Conservation (phyloP, 2,888 invertebrate species). For the Pseudeuparius sepicola region DNA sequence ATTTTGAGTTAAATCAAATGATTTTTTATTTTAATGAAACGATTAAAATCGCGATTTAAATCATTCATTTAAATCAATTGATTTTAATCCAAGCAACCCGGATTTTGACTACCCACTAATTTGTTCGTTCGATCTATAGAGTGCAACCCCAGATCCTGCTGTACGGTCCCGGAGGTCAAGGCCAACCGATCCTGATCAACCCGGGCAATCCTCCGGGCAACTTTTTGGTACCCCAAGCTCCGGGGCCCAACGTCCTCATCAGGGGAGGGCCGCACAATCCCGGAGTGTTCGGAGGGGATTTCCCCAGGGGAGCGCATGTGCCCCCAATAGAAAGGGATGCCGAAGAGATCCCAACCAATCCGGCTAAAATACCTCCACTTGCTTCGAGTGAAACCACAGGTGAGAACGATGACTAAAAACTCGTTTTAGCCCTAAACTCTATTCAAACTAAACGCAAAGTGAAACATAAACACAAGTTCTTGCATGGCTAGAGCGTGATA, state of each 20-base stretch:
- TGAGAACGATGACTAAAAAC: no score
- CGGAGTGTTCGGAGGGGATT: slow-evolving; percentile 30
- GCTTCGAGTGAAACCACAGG: no score
- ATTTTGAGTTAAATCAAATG: no score
- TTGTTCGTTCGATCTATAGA: slow-evolving; percentile 20
- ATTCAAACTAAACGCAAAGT: no score
- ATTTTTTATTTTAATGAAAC: no score
- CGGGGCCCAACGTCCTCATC: slow-evolving; percentile 26
- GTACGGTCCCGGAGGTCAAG: slow-evolving; percentile 30
- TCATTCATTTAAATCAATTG: no score
- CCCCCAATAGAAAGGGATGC: slow-evolving; percentile 38
- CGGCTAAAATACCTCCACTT: slow-evolving; percentile 30
- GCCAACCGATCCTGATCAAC: slow-evolving; percentile 34
- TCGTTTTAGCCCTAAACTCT: no score
- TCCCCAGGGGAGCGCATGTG: slow-evolving; percentile 33
- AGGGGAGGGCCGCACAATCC: slow-evolving; percentile 27
- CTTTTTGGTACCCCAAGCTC: slow-evolving; percentile 32
- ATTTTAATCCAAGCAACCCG: no score
- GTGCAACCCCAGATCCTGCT: slow-evolving; percentile 34
- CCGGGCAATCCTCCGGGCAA: slow-evolving; percentile 33
- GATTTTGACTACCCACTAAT: no score
- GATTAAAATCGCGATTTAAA: no score
- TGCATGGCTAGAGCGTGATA: no score
- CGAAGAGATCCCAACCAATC: slow-evolving; percentile 36
- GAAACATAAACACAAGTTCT: no score